Base-by-base conservation (phyloP, 2,888 invertebrate species). In the Andrena minutula region DNA sequence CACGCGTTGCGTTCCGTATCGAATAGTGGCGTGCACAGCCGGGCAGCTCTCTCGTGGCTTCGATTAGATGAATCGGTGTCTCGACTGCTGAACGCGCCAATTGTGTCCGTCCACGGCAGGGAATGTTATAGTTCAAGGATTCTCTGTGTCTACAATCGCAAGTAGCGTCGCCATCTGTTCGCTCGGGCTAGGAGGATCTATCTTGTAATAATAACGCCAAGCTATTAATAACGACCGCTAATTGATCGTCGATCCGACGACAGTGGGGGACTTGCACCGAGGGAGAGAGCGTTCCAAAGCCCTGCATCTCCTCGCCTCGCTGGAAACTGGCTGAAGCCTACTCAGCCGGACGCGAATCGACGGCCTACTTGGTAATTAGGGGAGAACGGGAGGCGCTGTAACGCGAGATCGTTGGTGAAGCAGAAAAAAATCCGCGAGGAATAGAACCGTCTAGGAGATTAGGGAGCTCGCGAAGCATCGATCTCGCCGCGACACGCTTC, bases 121-220 rank as follows among this genome's bases (percentile, higher is more conserved):
- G 77, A 84, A 84, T 83, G 83, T 83, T 83, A 76, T 79, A 83
- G 84, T 84, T 84, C 76, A 84, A 84, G 84, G 84, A 83, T 73
- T 61, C 60, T n/a, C n/a, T 23, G n/a, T 53, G 70, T 80, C 72
- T 69, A 69, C 76, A 30, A 47, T 28, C 41, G 41, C 47, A 75
- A 41, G 35, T 32, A 58, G 32, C 41, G 51, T 49, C 28, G 47
- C 30, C 70, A 53, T 69, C n/a, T 32, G 64, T 69, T 69, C 23
- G 53, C n/a, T 26, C 20, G 8, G 1, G n/a, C 49, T 16, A 12
- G 30, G 2, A 49, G 53, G 66, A 76, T 72, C 75, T 61, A 47
- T 65, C 35, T 51, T 32, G 23, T 49, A 65, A 56, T 35, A 49
- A 80, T 56, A 26, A 72, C 49, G 16, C 12, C 12, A n/a, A 47